Evolutionary conservation across 2,113 vertebrate genomes (phyloP), one percentile per base, ranked within the genome.

Genomic region (Lepus americanus): DNA sequence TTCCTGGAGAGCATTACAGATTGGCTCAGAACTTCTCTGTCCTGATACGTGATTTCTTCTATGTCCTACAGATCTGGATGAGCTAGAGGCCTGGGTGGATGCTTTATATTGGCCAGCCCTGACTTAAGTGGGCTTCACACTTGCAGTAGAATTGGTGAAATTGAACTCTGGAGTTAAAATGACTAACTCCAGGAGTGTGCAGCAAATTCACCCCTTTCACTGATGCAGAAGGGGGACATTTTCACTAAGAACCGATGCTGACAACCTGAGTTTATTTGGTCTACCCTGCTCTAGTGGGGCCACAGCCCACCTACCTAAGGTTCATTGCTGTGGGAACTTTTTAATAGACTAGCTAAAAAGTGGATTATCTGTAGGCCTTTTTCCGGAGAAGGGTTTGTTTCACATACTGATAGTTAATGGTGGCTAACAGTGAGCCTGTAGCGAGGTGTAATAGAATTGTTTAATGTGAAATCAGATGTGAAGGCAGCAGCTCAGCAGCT

Each of bases 361-460:
- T 6, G 22, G 73, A 55, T 51, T 33, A 44, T 73, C 16, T 44
- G 36, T 31, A 92, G 81, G 67, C 87, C 78, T 95, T 83, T 87
- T 92, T 94, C 87, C 25, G 36, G 87, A 91, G 84, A 84, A 69
- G 81, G 72, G 76, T 85, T 97, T 79, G 63, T 82, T 76, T 83
- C 51, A 25, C 64, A 67, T 29, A 70, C 63, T 51, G 55, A 51
- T 63, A 39, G 67, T 89, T 87, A 88, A 66, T 79, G 89, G 80
- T 70, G 80, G 44, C 64, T 80, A 79, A 86, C 55, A 84, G 69
- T 85, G 94, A 95, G 73, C 63, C 55, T 19, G 13, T 59, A 81
- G 49, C 83, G 86, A 36, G 53, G 67, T 51, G 25, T 64, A 69
- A 64, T 76, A 85, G 51, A 27, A 77, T 87, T 95, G n/a, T 91